A percentile compares a stretch with the other conserved stretches of the same genome.
Conservation (phyloP, 2,113 vertebrate genomes). For the Bambusicola thoracicus region DNA sequence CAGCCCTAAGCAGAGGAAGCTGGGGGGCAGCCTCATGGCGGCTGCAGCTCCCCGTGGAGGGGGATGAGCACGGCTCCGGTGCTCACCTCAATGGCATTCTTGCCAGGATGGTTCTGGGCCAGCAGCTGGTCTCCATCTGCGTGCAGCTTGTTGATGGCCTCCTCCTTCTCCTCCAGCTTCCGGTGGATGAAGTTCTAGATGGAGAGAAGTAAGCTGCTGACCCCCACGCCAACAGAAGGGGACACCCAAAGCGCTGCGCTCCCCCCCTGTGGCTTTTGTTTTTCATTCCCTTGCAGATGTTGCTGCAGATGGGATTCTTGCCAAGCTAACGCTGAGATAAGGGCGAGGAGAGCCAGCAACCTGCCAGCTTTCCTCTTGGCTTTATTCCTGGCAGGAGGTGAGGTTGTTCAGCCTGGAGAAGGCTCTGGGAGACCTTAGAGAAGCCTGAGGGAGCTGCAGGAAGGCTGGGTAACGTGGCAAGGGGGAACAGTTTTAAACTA, state of each 20-base stretch:
- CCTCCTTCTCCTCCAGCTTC: slow-evolving; percentile 93
- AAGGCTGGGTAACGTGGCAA: neutral
- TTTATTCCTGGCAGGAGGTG: neutral
- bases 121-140: slow-evolving; percentile 89
- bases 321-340: neutral
- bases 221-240: accelerated
- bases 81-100: slow-evolving; percentile 90
- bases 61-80: no score
- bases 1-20: no score
- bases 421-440: neutral
- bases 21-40: neutral
- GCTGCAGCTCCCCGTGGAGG: no score
- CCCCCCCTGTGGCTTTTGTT: neutral
- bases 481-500: neutral
- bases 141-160: slow-evolving; percentile 88
- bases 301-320: neutral
- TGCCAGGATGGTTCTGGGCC: slow-evolving; percentile 85
- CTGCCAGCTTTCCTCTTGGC: accelerated
- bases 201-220: neutral
- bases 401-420: neutral
- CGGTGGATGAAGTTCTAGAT: slow-evolving; percentile 92
- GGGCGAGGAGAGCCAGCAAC: neutral
- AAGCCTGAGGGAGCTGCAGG: neutral
- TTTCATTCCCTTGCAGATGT: neutral
- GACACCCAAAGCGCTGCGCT: accelerated